Evolutionary conservation across 2,113 vertebrate species (phyloP), one percentile per base, ranked within the genome.

Genomic region (Calypte anna): DNA sequence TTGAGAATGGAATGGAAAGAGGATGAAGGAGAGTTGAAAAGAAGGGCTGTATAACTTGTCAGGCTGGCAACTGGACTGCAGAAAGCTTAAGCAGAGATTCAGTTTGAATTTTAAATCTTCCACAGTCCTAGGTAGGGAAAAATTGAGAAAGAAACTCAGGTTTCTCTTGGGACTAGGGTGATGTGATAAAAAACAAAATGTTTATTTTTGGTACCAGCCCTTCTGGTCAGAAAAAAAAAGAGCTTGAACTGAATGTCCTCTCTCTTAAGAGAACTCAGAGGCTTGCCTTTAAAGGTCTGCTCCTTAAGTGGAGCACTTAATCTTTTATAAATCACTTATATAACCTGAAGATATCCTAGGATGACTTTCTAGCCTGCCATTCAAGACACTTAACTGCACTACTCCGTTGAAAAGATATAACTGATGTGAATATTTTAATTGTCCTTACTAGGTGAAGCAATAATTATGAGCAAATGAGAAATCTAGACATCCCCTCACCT

Each of bases 291-390:
- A 67, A 31, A 38, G 36, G 36, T 8, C 36, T 38, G 36, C 7
- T 38, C 36, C 36, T 38, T 38, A 38, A 79, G 61, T 76, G 13
- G 23, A 66, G 14, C 17, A 80, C 85, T 83, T 69, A 86, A 25
- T 90, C 66, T 86, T 93, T 94, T 74, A 90, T 86, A 77, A 70
- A 86, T 86, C 82, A 74, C 62, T 88, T 93, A 58, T 9, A 31
- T 59, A 88, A 88, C 16, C 18, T 73, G 58, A 91, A 93, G 23
- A 50, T 84, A 67, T 81, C 24, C 30, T 59, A 51, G 31, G 31
- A 86, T 86, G 24, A 74, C 40, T 78, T 85, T 85, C 21, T 21
- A 36, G 19, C 28, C 15, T 63, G 28, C 46, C 74, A 33, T 13
- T 69, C 58, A 85, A 50, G 44, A 87, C n/a, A 86, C 3, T 30